Base-by-base conservation (phyloP, 2,113 vertebrate genomes). In the Muscicapa adusta region DNA sequence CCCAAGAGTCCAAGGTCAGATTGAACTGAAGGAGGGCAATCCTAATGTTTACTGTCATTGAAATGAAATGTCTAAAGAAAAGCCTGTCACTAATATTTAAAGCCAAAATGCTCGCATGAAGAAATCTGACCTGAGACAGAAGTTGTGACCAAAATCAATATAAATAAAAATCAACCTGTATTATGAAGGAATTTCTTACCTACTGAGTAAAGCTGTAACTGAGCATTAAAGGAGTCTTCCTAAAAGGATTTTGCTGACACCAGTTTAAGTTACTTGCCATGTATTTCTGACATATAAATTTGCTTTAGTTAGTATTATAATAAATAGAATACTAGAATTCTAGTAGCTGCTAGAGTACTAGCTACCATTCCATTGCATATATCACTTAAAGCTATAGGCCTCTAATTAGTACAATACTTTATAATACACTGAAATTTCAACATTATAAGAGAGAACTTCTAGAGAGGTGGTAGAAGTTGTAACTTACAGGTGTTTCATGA, bases 31-130 rank as follows among this genome's bases (percentile, higher is more conserved):
- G 82, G 25, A 91, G 43, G 20, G n/a, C 45, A 73, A n/a, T 68
- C 58, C 74, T 82, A 62, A 90, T 85, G 66, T 88, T 93, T 92
- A 53, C 67, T 72, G 92, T 76, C 48, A 79, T 90, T 88, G n/a
- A 33, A 45, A 68, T 51, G 28, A 83, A 79, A 85, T 79, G 48
- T 87, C 70, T 82, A 66, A 78, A 85, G 78, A 81, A 89, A 89
- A 75, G 33, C 31, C 53, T 94, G 78, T 65, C 75, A 82, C 57
- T 79, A 74, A 91, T 75, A 88, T 54, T 76, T 47, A 67, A 82
- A 81, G 45, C 71, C 45, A 88, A 84, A 94, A 51, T 43, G 28
- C 36, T 83, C 1, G 2, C 70, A 83, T 82, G n/a, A 93, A 87
- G n/a, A 91, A 72, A 50, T 85, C 34, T 90, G 50, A 70, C 26